A percentile compares a stretch with the other conserved stretches of the same genome.
phyloP scores from a whole-genome alignment of 2,113 vertebrate genomes.

The Cryptomyrus ogoouensis region DNA sequence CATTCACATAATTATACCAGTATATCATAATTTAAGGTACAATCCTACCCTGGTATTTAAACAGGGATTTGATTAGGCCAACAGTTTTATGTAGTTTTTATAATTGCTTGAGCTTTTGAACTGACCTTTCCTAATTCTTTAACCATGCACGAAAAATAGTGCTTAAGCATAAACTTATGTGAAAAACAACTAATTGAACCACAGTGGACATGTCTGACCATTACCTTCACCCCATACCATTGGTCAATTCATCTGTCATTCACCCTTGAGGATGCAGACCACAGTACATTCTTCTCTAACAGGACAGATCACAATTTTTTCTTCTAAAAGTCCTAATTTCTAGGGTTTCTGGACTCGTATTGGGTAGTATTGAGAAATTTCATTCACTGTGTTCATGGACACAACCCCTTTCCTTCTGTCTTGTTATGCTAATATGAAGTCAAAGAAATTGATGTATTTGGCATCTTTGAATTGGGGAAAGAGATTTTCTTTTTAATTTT shows the following conservation, averaged over 20 bases:
- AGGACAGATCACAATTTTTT: background rate
- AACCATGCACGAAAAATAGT: background rate
- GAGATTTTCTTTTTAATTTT: background rate
- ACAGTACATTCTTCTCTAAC: background rate
- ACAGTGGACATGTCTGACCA: background rate
- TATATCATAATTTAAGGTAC: background rate
- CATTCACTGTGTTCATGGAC: background rate
- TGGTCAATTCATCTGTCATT: background rate
- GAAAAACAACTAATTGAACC: background rate
- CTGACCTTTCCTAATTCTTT: background rate
- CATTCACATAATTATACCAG: background rate
- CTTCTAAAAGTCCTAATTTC: background rate
- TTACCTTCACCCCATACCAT: background rate
- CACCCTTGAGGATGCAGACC: background rate
- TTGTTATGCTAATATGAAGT: background rate
- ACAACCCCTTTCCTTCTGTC: background rate
- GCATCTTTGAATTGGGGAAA: background rate
- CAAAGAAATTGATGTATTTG: background rate
- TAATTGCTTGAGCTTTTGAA: background rate
- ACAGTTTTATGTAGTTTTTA: background rate
- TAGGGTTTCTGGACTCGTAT: background rate
- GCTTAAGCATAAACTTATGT: background rate
- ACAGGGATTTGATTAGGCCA: background rate
- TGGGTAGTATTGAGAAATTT: background rate
- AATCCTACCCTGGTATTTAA: background rate